Percentiles rank a stretch among this genome's conserved stretches.
phyloP scores from a whole-genome alignment of 2,888 invertebrate species.

The Caenorhabditis sp. region DNA sequence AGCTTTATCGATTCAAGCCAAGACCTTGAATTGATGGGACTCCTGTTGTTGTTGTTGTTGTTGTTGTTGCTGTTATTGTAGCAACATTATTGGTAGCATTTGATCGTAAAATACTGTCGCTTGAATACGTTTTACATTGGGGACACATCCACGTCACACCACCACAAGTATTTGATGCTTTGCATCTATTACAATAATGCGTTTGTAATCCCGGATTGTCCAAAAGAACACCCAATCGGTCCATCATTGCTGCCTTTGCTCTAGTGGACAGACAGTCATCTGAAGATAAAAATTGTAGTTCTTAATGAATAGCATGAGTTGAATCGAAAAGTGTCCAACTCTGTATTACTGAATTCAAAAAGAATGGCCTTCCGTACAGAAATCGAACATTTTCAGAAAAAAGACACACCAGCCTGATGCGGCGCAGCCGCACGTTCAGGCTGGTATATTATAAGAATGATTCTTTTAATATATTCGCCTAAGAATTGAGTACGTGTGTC shows the following conservation, averaged over 20 bases:
- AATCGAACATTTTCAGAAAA: too few relatives aligned
- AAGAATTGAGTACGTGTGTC: too few relatives aligned
- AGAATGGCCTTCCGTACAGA: too few relatives aligned
- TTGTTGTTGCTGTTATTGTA: constrained; percentile 29
- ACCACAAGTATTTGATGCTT: constrained; percentile 73
- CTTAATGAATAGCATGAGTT: too few relatives aligned
- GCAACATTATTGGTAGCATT: constrained; percentile 24
- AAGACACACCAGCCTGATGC: too few relatives aligned
- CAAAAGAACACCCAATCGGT: constrained; percentile 78
- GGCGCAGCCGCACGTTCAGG: too few relatives aligned
- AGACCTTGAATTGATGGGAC: not conserved
- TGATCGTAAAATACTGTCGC: constrained; percentile 70
- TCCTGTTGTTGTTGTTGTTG: constrained; percentile 24
- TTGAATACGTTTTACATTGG: constrained; percentile 80
- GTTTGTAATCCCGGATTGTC: constrained; percentile 78
- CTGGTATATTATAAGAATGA: too few relatives aligned
- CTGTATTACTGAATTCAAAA: too few relatives aligned
- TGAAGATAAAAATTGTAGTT: constrained; percentile 50
- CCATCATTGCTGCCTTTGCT: constrained; percentile 82
- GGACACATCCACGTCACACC: constrained; percentile 82
- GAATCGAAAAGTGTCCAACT: too few relatives aligned
- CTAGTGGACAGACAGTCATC: constrained; percentile 82
- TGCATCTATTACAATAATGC: constrained; percentile 80
- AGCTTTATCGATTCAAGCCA: not conserved
- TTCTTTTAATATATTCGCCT: too few relatives aligned